Evolutionary conservation across 2,797 vertebrate species (phyloP).

Genomic region (Ara ararauna): DNA sequence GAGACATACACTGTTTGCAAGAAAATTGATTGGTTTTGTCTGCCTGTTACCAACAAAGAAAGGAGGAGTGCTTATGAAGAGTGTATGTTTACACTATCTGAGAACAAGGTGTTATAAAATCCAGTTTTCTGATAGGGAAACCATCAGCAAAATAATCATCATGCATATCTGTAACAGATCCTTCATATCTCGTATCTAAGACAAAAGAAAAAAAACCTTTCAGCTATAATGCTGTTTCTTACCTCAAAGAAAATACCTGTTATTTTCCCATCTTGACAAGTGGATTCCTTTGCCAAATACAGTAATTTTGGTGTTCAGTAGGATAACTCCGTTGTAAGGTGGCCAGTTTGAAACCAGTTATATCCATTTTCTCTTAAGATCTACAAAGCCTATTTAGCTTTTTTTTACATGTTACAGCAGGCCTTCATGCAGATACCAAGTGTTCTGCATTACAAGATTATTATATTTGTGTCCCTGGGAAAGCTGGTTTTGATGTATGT

Average conservation of each 20-base stretch:
- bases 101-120: background rate
- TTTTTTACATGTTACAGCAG: background rate
- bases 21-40: background rate
- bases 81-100: background rate
- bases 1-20: background rate
- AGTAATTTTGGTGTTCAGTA: background rate
- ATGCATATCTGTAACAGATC: background rate
- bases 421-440: background rate
- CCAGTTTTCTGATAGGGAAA: background rate
- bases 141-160: background rate
- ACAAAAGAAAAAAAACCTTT: background rate
- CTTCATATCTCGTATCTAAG: background rate
- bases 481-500: background rate
- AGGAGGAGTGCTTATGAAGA: background rate
- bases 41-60: background rate
- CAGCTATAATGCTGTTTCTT: background rate
- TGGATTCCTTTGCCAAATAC: background rate
- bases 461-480: background rate
- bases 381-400: background rate
- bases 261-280: background rate
- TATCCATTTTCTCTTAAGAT: background rate
- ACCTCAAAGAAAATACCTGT: background rate
- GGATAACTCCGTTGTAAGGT: background rate
- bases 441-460: background rate
- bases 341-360: background rate